Base-by-base conservation (phyloP, 2,797 vertebrate genomes). In the Triplophysa bombifrons region DNA sequence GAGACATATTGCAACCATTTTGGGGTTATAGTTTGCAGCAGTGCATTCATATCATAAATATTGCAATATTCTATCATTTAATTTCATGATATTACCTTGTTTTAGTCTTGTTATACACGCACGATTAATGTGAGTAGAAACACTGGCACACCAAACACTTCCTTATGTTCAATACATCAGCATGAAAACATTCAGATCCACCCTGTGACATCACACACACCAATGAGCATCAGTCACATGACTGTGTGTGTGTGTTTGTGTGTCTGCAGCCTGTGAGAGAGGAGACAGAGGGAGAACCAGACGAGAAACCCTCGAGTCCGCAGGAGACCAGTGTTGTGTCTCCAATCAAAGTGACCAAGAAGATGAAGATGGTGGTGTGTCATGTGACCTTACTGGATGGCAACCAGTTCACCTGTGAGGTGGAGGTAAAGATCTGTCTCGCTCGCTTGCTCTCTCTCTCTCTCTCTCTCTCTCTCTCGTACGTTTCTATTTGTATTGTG, bases 331-430 rank as follows among this genome's bases (percentile, higher is more conserved):
- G 91, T 84, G 90, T 91, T 67, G 91, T 87, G 72, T 86, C 92
- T 69, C 89, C 92, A 66, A 93, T 93, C 73, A 96, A 95, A 84
- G 86, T 94, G 81, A 88, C 93, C 83, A 97, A 95, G 91, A 99
- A 95, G 92, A 93, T 95, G 90, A 98, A 97, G 91, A 93, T 95
- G 76, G 93, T 96, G 77, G 93, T 93, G 80, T 98, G 96, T 90
- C 95, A 94, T 70, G 95, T 99, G 80, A 88, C 88, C 69, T 93
- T 99, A 66, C 91, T 98, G 79, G 98, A 99, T 44, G 96, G 96
- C 76, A 94, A 88, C 0, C 95, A 97, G 86, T 98, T 95, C 89
- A 90, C 83, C 87, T 99, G 95, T 77, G 96, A 97, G 80, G 87
- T 98, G 76, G 97, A 98, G 97, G 97, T 98, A 90, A 38, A 95